phyloP scores from a whole-genome alignment of 2,888 invertebrate species.

The Eustalomyia histrio region DNA sequence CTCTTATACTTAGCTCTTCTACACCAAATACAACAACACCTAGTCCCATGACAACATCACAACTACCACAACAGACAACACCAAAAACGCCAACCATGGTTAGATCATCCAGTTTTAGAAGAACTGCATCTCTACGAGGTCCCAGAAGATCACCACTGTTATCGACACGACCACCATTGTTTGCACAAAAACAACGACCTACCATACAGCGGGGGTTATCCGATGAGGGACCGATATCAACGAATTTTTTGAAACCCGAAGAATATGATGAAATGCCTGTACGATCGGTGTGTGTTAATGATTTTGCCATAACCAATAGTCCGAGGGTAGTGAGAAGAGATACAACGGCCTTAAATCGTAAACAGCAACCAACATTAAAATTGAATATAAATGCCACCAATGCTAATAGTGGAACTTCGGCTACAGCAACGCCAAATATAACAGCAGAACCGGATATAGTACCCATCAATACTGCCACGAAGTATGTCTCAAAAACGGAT shows the following conservation, averaged over 20 bases:
- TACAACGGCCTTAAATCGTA: slow-evolving; percentile 75
- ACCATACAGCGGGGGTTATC: slow-evolving; percentile 79
- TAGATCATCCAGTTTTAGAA: slow-evolving; percentile 75
- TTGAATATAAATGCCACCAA: slow-evolving; percentile 65
- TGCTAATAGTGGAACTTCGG: slow-evolving; percentile 12
- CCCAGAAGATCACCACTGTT: slow-evolving; percentile 76
- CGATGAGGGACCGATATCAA: slow-evolving; percentile 79
- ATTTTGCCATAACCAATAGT: slow-evolving; percentile 75
- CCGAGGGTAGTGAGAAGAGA: slow-evolving; percentile 77
- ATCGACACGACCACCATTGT: slow-evolving; percentile 74
- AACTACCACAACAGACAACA: slow-evolving; percentile 42
- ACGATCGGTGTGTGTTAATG: slow-evolving; percentile 78
- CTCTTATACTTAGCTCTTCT: slow-evolving; percentile 69
- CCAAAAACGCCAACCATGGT: slow-evolving; percentile 55
- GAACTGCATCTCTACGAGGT: slow-evolving; percentile 77
- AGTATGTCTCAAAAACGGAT: slow-evolving; percentile 77
- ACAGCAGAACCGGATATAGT: slow-evolving; percentile 31
- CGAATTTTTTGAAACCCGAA: slow-evolving; percentile 78
- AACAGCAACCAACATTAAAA: slow-evolving; percentile 70
- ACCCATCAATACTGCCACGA: slow-evolving; percentile 56
- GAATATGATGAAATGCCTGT: slow-evolving; percentile 80
- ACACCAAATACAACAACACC: slow-evolving; percentile 60
- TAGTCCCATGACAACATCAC: slow-evolving; percentile 49
- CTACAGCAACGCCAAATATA: slow-evolving; percentile 27
- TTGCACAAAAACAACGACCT: slow-evolving; percentile 76